Percentiles rank a stretch among this genome's conserved stretches.
phyloP scores from a whole-genome alignment of 2,113 vertebrate species.

The Trochalopteron elliotii region DNA sequence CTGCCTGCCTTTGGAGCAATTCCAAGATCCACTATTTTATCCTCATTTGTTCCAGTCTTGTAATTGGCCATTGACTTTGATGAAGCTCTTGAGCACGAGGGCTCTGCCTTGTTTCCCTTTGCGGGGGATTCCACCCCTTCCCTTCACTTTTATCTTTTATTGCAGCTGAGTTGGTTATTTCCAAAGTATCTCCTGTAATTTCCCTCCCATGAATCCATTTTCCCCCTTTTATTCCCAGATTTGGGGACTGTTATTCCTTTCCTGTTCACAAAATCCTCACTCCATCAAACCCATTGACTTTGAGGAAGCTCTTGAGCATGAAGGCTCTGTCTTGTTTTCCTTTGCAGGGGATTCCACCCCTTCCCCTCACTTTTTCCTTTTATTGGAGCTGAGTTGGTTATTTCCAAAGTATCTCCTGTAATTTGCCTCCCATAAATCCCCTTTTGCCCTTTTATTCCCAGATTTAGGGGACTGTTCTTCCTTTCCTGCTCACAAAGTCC shows the following conservation, averaged over 20 bases:
- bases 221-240: too few relatives aligned
- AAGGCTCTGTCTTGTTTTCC: not conserved
- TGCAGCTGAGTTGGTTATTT: not conserved
- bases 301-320: too few relatives aligned
- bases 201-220: too few relatives aligned
- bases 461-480: not conserved
- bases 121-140: not conserved
- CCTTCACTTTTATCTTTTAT: not conserved
- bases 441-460: not conserved
- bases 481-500: not conserved
- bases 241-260: too few relatives aligned
- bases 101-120: not conserved
- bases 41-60: conserved; percentile 10
- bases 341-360: not conserved
- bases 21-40: conserved; percentile 34
- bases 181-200: not conserved
- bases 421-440: not conserved
- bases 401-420: not conserved
- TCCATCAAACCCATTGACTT: too few relatives aligned
- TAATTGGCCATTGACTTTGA: conserved; percentile 35
- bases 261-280: too few relatives aligned
- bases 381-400: not conserved
- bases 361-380: not conserved
- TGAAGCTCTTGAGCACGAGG: not conserved
- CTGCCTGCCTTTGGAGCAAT: conserved; percentile 39